phyloP scores from a whole-genome alignment of 2,797 vertebrate genomes.

The Neosalanx taihuensis region DNA sequence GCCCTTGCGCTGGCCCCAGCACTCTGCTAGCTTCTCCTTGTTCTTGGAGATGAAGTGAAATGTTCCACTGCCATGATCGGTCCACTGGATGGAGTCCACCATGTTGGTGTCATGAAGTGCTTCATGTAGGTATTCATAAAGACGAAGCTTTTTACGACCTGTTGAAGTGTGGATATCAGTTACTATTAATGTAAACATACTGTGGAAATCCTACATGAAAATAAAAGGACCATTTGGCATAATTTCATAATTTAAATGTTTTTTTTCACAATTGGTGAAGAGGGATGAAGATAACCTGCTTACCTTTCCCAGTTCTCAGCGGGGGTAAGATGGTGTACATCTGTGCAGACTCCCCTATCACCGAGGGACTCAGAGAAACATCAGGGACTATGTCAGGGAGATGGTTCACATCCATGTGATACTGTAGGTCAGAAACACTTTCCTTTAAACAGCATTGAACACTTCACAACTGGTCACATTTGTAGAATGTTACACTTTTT shows the following conservation, averaged over 20 bases:
- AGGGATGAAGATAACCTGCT: conserved; percentile 10
- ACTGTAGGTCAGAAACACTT: neutral
- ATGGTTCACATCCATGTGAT: conserved; percentile 2
- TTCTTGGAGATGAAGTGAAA: conserved; percentile 98
- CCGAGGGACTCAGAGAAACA: conserved; percentile 51
- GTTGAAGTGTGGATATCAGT: neutral
- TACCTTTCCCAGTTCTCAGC: conserved; percentile 84
- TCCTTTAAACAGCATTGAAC: too few species aligned
- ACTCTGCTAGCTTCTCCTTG: conserved; percentile 95
- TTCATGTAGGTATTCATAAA: conserved; percentile 92
- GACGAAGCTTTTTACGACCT: conserved; percentile 93
- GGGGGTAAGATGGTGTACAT: conserved; percentile 67
- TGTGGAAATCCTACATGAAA: too few species aligned
- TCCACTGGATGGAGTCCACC: conserved; percentile 96
- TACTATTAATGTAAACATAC: neutral
- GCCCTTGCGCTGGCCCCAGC: conserved; percentile 95
- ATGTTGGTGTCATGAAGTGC: conserved; percentile 87
- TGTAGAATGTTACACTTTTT: neutral
- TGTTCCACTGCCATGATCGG: conserved; percentile 84
- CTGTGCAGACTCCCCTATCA: conserved; percentile 64
- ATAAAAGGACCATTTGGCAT: too few species aligned
- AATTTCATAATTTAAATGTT: too few species aligned
- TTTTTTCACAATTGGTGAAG: neutral
- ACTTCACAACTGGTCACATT: neutral
- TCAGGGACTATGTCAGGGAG: conserved; percentile 60